Conservation (phyloP, 2,888 invertebrate genomes). For the Cosmia pyralina region DNA sequence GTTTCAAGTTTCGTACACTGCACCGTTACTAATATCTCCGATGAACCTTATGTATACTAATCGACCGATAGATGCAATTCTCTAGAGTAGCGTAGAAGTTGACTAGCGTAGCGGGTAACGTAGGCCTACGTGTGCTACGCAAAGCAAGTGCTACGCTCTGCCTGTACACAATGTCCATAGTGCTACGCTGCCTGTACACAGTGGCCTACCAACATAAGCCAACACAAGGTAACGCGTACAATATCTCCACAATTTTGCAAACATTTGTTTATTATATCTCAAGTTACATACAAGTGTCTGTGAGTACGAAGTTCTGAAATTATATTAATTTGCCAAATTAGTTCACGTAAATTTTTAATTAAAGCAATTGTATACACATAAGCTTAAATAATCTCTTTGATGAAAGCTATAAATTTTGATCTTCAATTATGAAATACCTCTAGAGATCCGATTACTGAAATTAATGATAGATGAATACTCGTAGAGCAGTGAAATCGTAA, state of each 20-base stretch:
- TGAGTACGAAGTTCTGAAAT: slow-evolving; percentile 6
- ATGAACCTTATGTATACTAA: slow-evolving; percentile 10
- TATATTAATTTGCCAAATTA: slow-evolving; percentile 32
- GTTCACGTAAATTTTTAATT: slow-evolving; percentile 47
- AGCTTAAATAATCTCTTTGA: slow-evolving; percentile 65
- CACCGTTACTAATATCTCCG: slow-evolving; percentile 17
- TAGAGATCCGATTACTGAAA: slow-evolving; percentile 66
- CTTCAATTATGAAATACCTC: slow-evolving; percentile 63
- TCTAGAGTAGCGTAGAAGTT: slow-evolving; percentile 26
- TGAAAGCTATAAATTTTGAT: slow-evolving; percentile 55
- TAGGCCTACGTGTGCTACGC: slow-evolving; percentile 40
- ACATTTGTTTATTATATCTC: slow-evolving; percentile 1
- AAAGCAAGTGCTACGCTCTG: slow-evolving; percentile 47
- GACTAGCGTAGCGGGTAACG: slow-evolving; percentile 11
- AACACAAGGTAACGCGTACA: background rate
- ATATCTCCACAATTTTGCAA: background rate
- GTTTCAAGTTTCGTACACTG: background rate
- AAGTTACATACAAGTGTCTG: slow-evolving; percentile 1
- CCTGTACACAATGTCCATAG: slow-evolving; percentile 13
- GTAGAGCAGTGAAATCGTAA: slow-evolving; percentile 63
- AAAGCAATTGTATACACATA: slow-evolving; percentile 55
- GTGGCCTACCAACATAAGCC: slow-evolving; percentile 4
- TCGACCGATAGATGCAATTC: slow-evolving; percentile 10
- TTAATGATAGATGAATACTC: slow-evolving; percentile 67
- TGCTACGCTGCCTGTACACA: slow-evolving; percentile 18